phyloP scores from a whole-genome alignment of 1,140 invertebrate species.

The Trichomalopsis sarcophagae region DNA sequence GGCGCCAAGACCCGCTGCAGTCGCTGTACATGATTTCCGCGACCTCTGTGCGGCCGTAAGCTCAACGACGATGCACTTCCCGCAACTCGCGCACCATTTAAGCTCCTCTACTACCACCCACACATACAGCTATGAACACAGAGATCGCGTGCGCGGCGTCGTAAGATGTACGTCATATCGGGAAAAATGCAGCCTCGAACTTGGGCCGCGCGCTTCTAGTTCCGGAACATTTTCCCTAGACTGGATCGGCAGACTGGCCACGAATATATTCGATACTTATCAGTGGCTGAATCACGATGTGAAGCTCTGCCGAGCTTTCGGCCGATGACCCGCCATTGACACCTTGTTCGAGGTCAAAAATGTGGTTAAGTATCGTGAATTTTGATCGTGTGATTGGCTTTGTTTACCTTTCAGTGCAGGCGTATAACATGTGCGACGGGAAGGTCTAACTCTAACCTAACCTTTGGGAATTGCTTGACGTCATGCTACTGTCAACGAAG shows the following conservation, averaged over 20 bases:
- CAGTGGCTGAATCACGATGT: background rate
- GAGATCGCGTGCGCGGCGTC: background rate
- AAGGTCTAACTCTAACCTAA: constrained; percentile 51
- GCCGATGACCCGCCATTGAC: background rate
- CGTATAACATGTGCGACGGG: constrained; percentile 48
- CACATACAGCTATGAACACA: background rate
- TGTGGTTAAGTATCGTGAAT: constrained; percentile 42
- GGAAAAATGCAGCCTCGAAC: background rate
- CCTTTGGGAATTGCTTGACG: constrained; percentile 4
- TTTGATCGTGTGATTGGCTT: constrained; percentile 10
- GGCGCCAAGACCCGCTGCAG: background rate
- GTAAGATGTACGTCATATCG: background rate
- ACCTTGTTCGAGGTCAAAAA: constrained; percentile 1
- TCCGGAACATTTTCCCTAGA: background rate
- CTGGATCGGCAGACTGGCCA: background rate
- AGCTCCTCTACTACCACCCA: background rate
- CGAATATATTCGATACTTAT: no score
- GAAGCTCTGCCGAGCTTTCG: background rate
- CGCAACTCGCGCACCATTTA: no score
- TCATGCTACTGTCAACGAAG: no score
- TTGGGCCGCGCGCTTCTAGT: background rate
- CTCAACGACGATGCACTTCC: background rate
- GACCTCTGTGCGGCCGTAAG: background rate
- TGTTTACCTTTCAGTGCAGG: constrained; percentile 61
- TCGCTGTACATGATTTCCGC: background rate